Percentiles rank a stretch among this genome's conserved stretches.
phyloP scores from a whole-genome alignment of 2,797 vertebrate species.

The Smutsia gigantea region DNA sequence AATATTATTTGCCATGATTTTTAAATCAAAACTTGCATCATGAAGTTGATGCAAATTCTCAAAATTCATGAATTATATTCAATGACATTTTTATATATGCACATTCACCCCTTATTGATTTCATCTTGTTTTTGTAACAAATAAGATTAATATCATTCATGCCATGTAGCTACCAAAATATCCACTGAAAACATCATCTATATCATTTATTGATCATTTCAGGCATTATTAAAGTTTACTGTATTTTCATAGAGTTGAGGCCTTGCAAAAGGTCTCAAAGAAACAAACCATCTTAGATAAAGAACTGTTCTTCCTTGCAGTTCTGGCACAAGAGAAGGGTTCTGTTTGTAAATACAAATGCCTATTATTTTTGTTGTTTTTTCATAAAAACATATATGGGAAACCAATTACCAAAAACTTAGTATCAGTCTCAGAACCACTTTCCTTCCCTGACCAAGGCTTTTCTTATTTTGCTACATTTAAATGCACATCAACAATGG shows the following conservation, averaged over 20 bases:
- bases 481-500: background rate
- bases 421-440: background rate
- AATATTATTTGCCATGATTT: background rate
- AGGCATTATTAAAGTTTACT: background rate
- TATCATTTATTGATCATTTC: background rate
- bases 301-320: background rate
- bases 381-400: background rate
- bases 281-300: background rate
- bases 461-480: background rate
- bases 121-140: background rate
- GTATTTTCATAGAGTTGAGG: background rate
- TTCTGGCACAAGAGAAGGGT: constrained; percentile 6
- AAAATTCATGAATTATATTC: background rate
- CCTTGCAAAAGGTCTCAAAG: background rate
- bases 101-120: background rate
- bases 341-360: background rate
- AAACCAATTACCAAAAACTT: background rate
- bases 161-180: background rate
- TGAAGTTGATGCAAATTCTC: constrained; percentile 17
- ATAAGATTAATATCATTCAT: background rate
- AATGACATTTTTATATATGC: background rate
- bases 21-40: background rate
- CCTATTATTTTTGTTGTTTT: background rate
- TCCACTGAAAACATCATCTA: background rate
- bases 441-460: background rate